Evolutionary conservation across 2,797 vertebrate genomes (phyloP), one percentile per base, ranked within the genome.

Genomic region (Ataeniobius toweri): DNA sequence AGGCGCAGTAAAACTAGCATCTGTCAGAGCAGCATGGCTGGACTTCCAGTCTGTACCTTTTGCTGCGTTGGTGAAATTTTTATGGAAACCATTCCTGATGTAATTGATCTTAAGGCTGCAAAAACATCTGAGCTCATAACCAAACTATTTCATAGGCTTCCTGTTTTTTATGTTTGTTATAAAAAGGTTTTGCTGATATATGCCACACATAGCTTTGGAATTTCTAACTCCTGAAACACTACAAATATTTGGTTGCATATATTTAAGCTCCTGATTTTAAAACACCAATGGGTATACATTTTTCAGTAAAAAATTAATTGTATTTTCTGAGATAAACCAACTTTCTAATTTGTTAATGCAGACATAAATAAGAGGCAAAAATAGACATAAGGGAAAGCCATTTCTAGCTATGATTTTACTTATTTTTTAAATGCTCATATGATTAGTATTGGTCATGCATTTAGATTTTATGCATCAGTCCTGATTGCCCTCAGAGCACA

Each of bases 91-190:
- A n/a, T 61, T 74, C 7, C 39, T 55, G 46, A 76, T 69, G n/a
- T 46, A 75, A 86, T 56, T 50, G 50, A 65, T 16, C n/a, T 50
- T 7, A 7, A 74, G 28, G 65, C 31, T 36, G 41, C 51, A 69
- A 53, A 26, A 79, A 24, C 26, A 31, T 31, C 20, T 50, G 53
- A 67, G 31, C 24, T 83, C 72, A 65, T 26, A 61, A 48, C 65
- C 14, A 14, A 31, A 26, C 56, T 6, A 6, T 44, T 48, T 8
- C n/a, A 28, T 18, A 0, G 0, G 28, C 9, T 76, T 79, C 28
- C 46, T 5, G 22, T 1, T 13, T n/a, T 44, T 39, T 48, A 3
- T 59, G 63, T 55, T 80, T 41, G 12, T 56, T 53, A 71, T 82
- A 24, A 72, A 76, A 69, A 36, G 67, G 2, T 48, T 22, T 12